Evolutionary conservation across 2,113 vertebrate species (phyloP).

Genomic region (Heptranchias perlo): DNA sequence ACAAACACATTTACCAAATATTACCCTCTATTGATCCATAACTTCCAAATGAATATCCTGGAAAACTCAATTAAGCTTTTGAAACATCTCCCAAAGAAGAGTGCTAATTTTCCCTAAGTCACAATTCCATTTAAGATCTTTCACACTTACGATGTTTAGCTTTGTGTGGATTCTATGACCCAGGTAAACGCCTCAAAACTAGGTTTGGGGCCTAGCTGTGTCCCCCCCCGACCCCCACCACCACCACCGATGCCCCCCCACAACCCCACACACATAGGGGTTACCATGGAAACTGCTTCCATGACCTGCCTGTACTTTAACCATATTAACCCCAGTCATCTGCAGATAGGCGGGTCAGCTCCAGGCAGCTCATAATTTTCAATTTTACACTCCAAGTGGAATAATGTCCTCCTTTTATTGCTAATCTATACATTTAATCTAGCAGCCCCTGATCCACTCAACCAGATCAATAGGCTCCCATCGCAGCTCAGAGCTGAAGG

Average conservation of each 20-base stretch:
- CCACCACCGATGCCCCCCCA: too few species aligned
- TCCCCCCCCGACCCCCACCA: too few species aligned
- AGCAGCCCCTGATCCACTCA: neutral
- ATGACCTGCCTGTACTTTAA: constrained; percentile 9
- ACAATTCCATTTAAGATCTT: neutral
- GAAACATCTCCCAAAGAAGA: neutral
- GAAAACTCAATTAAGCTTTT: neutral
- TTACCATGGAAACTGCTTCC: neutral
- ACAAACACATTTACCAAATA: neutral
- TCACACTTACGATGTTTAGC: neutral
- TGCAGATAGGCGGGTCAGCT: neutral
- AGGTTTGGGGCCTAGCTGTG: constrained; percentile 53
- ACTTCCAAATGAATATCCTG: neutral
- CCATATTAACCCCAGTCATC: constrained; percentile 27
- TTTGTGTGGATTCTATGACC: neutral
- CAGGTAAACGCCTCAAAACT: constrained; percentile 66
- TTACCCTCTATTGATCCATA: neutral
- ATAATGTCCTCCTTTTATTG: constrained; percentile 29
- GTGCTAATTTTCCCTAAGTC: neutral
- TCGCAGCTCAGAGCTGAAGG: neutral
- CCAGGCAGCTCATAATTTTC: constrained; percentile 19
- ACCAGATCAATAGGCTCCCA: constrained; percentile 28
- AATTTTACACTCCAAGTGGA: constrained; percentile 16
- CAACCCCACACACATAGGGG: neutral
- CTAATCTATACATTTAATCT: constrained; percentile 13